Base-by-base conservation (phyloP, 2,113 vertebrate species). In the Vimba vimba region DNA sequence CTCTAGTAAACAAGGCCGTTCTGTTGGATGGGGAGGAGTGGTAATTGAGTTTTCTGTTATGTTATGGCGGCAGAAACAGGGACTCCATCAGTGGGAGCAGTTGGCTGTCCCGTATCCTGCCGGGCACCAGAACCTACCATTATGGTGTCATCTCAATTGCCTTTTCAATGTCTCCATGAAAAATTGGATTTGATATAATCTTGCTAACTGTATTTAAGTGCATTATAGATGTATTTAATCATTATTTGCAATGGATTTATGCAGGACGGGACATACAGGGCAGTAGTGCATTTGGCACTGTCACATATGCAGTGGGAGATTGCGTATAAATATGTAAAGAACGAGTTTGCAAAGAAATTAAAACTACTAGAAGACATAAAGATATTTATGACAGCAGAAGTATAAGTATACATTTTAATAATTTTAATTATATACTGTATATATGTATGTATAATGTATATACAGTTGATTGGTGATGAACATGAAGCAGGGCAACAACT, bases 41-140 rank as follows among this genome's bases (percentile, higher is more conserved):
- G 79, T 88, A 88, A 90, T 90, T 85, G 85, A 88, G 89, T 90
- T 87, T 87, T 84, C 66, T 64, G 68, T 39, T 33, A 52, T 69
- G 68, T 55, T 75, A 36, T 80, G 52, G 76, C 36, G 75, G 76
- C 74, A 79, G 84, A 64, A 64, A 64, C 36, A 85, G 77, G 50
- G 82, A 79, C 27, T 43, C 64, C 75, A 74, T 84, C 82, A 62
- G 64, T 10, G 15, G 81, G 50, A 79, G 74, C 74, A 50, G 50
- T 77, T 59, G 86, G 77, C 76, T 69, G 64, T 33, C 47, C 36
- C 25, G 45, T 64, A 79, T 80, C 84, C 77, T 68, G 84, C 75
- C 82, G 82, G 82, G 75, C 75, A 84, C 52, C 82, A 76, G 27
- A 78, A 83, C 30, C 75, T n/a, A 64, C 50, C 77, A 73, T 86